These are phyloP conservation scores for Plebejus argus DNA, from an alignment of 2,888 invertebrate species.

Conservation along the genomic window DNA sequence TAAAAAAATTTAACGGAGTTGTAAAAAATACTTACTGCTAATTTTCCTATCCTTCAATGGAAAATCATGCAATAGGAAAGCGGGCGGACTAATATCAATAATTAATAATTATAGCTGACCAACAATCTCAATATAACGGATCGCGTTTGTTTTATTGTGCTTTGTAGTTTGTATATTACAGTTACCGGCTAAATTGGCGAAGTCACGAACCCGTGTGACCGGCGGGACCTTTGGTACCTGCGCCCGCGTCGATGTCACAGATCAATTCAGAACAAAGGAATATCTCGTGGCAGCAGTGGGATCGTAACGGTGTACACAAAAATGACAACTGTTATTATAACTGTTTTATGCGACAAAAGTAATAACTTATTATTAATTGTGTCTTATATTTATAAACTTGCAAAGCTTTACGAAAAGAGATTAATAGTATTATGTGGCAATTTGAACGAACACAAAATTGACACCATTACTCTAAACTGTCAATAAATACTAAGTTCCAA, in stretches of 20 bases:
- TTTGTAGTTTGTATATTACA: constrained; percentile 38
- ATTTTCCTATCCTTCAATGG: not conserved
- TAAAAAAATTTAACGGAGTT: not conserved
- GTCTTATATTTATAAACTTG: not conserved
- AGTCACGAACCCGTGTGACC: constrained; percentile 56
- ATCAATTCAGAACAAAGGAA: constrained; percentile 13
- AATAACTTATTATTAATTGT: not conserved
- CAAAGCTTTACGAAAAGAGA: not conserved
- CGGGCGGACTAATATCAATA: constrained; percentile 36
- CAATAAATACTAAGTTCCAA: not conserved
- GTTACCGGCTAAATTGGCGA: constrained; percentile 51
- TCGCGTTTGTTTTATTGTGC: constrained; percentile 40
- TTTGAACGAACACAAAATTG: not conserved
- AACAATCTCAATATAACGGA: constrained; percentile 41
- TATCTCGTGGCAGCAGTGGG: constrained; percentile 17
- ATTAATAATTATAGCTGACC: constrained; percentile 35
- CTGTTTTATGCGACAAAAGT: not conserved
- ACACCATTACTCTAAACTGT: not conserved
- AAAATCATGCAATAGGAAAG: not conserved
- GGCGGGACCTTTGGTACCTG: constrained; percentile 45
- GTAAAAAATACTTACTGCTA: not conserved
- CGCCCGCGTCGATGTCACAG: constrained; percentile 48
- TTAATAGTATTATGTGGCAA: not conserved
- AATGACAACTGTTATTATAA: not conserved
- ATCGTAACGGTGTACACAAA: not conserved